Evolutionary conservation across 2,888 invertebrate genomes (phyloP).

Genomic region (Lysandra coridon): DNA sequence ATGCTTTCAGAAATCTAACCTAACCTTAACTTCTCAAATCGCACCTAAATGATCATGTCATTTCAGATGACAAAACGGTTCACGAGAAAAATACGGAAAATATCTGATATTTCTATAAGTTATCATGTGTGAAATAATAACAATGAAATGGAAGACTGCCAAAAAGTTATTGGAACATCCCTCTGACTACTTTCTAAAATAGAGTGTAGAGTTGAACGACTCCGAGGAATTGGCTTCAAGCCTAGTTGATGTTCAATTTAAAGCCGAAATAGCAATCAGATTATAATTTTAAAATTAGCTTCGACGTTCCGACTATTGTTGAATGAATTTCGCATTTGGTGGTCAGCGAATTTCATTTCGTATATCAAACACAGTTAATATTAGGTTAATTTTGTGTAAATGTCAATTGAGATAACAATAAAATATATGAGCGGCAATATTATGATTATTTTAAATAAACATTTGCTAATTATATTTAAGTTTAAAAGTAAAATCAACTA

Average conservation of each 20-base stretch:
- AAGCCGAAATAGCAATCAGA: constrained; percentile 16
- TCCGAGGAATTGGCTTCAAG: neutral
- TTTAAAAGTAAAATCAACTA: too few relatives aligned
- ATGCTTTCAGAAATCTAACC: too few relatives aligned
- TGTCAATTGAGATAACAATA: too few relatives aligned
- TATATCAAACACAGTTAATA: too few relatives aligned
- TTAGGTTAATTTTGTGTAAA: too few relatives aligned
- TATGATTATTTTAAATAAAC: neutral
- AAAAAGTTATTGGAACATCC: constrained; percentile 18
- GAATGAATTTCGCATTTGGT: neutral
- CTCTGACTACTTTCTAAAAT: constrained; percentile 16
- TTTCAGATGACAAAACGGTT: neutral
- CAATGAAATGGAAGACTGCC: constrained; percentile 23
- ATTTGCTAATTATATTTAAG: too few relatives aligned
- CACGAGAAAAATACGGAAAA: neutral
- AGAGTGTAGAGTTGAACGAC: constrained; percentile 12
- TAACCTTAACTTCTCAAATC: neutral
- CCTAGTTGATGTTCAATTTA: constrained; percentile 14
- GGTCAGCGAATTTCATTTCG: too few relatives aligned
- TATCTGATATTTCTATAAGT: neutral
- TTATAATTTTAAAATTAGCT: constrained; percentile 13
- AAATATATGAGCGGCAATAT: too few relatives aligned
- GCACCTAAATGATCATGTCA: neutral
- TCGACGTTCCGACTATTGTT: neutral
- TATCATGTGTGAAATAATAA: constrained; percentile 22